Conservation (phyloP, 2,888 invertebrate species). For the Alentia gelatinosa region DNA sequence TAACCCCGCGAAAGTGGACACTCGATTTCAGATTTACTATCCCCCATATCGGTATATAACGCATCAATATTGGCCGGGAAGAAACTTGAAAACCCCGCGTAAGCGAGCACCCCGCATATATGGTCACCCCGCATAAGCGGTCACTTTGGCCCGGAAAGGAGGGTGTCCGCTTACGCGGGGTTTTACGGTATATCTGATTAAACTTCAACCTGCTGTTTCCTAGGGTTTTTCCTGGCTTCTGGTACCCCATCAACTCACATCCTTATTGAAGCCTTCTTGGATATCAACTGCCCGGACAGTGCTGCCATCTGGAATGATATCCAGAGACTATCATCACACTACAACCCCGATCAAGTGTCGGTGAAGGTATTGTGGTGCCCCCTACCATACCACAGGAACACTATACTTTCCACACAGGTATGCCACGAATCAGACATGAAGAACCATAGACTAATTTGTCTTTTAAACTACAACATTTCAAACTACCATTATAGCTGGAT, state of each 20-base stretch:
- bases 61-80: background rate
- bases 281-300: conserved; percentile 32
- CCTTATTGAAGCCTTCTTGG: background rate
- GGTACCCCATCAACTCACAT: background rate
- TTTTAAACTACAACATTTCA: too few species aligned
- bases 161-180: background rate
- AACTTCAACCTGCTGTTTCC: background rate
- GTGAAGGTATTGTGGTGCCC: background rate
- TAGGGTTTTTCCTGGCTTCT: background rate
- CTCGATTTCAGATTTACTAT: too few species aligned
- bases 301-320: conserved; percentile 15
- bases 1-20: too few species aligned
- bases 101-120: background rate
- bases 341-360: background rate
- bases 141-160: background rate
- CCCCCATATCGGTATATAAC: background rate
- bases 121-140: background rate
- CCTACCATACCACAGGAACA: conserved; percentile 30
- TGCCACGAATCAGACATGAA: too few species aligned
- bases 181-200: background rate
- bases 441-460: too few species aligned
- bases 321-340: background rate
- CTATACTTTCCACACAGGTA: conserved; percentile 2
- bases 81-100: background rate
- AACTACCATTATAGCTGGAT: too few species aligned